Evolutionary conservation across 92 coral and sea anemone genomes (phyloP), one percentile per base, ranked within the genome.

Genomic region (Parazoanthus swiftii): DNA sequence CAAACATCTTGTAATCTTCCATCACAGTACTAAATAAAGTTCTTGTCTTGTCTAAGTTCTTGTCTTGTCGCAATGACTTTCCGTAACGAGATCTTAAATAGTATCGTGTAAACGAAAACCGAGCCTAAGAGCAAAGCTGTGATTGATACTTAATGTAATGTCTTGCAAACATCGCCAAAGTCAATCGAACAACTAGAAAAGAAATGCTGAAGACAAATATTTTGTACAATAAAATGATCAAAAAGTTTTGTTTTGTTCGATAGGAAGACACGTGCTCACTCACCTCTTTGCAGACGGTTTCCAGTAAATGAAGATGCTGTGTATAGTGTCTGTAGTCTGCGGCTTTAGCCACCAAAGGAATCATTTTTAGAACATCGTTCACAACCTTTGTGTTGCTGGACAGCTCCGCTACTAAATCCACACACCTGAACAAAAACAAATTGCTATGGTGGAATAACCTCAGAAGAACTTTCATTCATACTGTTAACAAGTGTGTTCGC

Each of bases 261-360:
- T 63, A 4, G 25, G 68, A 14, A 63, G 68, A 63, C 25, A 20
- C 68, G 4, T 63, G 1, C 48, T 14, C 59, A 26, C 90, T 70
- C 75, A 97, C 99, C 98, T 97, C 98, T 83, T 91, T 92, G 74
- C 99, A 97, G 3, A 95, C 85, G 8, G 98, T 95, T 89, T 97
- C 99, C 84, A 95, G 91, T 21, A 97, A 90, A 80, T 97, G 98
- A 4, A 93, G 90, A 82, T 97, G 98, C 72, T 95, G 98, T 3
- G 99, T 87, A 48, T 97, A 97, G 85, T 95, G 98, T 73, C 92
- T 92, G 81, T 90, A 83, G 44, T 94, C 95, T 58, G 95, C 91
- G 0, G 98, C 95, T 88, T 94, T 89, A 39, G 99, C 94, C 63
- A 97, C 79, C 25, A 91, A 83, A 16, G 99, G 98, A 54, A 97